Evolutionary conservation across 2,797 vertebrate genomes (phyloP).

Genomic region (Artibeus jamaicensis): DNA sequence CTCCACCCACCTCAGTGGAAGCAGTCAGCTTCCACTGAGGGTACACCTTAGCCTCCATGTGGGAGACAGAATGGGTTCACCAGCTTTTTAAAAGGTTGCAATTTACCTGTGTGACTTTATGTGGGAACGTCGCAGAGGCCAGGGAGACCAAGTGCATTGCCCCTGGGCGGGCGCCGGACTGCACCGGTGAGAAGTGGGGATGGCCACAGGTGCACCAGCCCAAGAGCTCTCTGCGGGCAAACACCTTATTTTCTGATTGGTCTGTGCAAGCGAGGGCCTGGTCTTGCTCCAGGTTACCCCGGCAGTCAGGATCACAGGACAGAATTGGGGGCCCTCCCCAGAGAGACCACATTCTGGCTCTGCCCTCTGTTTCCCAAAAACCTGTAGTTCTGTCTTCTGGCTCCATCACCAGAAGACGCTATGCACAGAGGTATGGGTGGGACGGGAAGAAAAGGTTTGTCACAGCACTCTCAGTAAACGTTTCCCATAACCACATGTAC

Average conservation of each 20-base stretch:
- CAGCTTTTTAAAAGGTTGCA: not conserved
- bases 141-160: not conserved
- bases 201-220: fast-evolving
- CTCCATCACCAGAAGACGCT: not conserved
- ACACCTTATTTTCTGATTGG: not conserved
- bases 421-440: not conserved
- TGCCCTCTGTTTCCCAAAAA: not conserved
- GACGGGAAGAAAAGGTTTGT: not conserved
- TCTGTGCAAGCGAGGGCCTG: not conserved
- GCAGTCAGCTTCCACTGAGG: not conserved
- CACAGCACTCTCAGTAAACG: not conserved
- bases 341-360: not conserved
- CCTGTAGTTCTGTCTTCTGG: not conserved
- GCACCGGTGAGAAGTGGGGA: no score
- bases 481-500: not conserved
- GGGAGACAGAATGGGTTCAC: not conserved
- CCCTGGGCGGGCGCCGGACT: not conserved
- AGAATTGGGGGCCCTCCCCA: not conserved
- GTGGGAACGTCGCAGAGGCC: fast-evolving
- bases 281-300: not conserved
- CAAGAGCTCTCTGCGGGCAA: no score
- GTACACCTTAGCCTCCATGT: fast-evolving
- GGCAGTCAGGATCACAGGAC: not conserved
- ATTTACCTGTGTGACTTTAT: not conserved
- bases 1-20: no score